A percentile compares a stretch with the other conserved stretches of the same genome.
phyloP scores from a whole-genome alignment of 2,888 invertebrate genomes.

The Cryptocephalus moraei region DNA sequence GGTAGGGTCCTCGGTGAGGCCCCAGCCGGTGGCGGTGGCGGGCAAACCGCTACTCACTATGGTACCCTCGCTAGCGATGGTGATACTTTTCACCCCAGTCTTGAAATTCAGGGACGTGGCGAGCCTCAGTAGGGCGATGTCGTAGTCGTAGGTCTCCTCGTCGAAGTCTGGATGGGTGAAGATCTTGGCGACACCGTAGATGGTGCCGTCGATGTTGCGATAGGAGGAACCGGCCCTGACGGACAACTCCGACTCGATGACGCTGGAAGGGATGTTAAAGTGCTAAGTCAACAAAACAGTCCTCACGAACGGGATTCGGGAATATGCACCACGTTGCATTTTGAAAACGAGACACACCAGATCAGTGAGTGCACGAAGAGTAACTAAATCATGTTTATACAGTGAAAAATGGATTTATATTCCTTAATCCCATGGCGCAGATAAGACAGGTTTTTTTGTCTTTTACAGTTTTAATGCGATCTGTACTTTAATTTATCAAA shows the following conservation, averaged over 20 bases:
- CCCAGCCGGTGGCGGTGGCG: slow-evolving; percentile 22
- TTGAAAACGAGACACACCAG: no score
- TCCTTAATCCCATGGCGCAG: no score
- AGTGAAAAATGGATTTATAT: no score
- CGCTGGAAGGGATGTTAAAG: slow-evolving; percentile 5
- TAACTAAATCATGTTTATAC: no score
- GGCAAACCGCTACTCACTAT: slow-evolving; percentile 9
- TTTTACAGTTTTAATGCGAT: no score
- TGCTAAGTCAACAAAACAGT: no score
- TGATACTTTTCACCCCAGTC: slow-evolving; percentile 34
- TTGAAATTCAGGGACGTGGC: slow-evolving; percentile 32
- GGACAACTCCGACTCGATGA: slow-evolving; percentile 3
- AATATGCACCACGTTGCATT: no score
- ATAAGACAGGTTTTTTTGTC: no score
- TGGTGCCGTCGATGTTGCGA: slow-evolving; percentile 43
- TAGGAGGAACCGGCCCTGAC: slow-evolving; percentile 44
- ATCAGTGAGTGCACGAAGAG: no score
- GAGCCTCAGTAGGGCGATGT: slow-evolving; percentile 41
- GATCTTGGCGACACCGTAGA: slow-evolving; percentile 39
- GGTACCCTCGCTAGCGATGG: slow-evolving; percentile 33
- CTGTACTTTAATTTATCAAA: no score
- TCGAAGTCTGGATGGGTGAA: slow-evolving; percentile 41
- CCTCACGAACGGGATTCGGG: no score
- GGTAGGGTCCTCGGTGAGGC: slow-evolving; percentile 7
- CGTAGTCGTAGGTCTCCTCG: slow-evolving; percentile 41